Evolutionary conservation across 2,888 invertebrate species (phyloP).

Genomic region (Ichneumoninae sp.): DNA sequence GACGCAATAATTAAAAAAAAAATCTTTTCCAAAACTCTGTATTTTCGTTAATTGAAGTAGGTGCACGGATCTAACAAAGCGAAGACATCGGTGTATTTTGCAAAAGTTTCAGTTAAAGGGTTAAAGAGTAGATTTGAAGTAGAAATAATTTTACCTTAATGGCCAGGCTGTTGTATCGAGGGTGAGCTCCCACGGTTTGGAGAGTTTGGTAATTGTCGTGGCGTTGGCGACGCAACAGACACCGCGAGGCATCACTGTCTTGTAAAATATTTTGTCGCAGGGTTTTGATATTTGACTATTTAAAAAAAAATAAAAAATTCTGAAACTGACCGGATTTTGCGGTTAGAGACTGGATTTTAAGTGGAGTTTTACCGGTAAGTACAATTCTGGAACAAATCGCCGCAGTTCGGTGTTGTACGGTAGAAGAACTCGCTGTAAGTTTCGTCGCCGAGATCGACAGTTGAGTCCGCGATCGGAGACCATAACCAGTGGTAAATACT

Average conservation of each 20-base stretch:
- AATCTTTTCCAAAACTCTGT: too few species aligned
- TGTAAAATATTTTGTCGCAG: constrained; percentile 43
- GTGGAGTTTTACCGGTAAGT: constrained; percentile 57
- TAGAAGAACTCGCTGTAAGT: constrained; percentile 59
- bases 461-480: constrained; percentile 9
- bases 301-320: not conserved
- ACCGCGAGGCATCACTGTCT: constrained; percentile 50
- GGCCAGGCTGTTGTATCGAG: constrained; percentile 36
- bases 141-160: constrained; percentile 29
- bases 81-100: too few species aligned
- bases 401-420: constrained; percentile 65
- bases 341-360: not conserved
- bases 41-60: too few species aligned
- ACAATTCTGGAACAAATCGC: constrained; percentile 63
- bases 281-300: constrained; percentile 18
- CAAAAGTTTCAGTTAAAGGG: too few species aligned
- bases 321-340: not conserved
- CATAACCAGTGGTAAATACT: constrained; percentile 64
- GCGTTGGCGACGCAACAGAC: constrained; percentile 46
- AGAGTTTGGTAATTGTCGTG: constrained; percentile 5
- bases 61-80: too few species aligned
- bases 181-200: constrained; percentile 3
- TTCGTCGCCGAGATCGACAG: not conserved
- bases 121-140: too few species aligned
- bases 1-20: too few species aligned